Percentiles rank a stretch among this genome's conserved stretches.
Conservation (phyloP, 1,140 invertebrate species). For the Dendrolimus punctatus region DNA sequence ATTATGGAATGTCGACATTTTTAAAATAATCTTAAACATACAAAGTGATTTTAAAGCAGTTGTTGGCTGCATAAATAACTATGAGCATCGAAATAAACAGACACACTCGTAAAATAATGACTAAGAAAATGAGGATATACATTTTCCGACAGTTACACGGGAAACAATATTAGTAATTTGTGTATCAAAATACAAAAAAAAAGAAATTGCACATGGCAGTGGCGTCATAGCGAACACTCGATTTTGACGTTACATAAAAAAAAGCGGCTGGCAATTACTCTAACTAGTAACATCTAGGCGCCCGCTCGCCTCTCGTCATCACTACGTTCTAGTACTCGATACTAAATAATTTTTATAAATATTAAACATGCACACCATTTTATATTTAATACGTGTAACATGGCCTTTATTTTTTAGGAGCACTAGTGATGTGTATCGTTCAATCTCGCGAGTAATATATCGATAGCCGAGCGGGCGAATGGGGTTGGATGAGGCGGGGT, state of each 20-base stretch:
- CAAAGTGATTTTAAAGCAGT: conserved; percentile 31
- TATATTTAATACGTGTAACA: no score
- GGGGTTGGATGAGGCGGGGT: conserved; percentile 31
- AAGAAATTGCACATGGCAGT: conserved; percentile 67
- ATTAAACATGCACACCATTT: no score
- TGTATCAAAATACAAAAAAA: conserved; percentile 51
- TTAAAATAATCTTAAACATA: conserved; percentile 10
- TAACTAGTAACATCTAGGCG: conserved; percentile 55
- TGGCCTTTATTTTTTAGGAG: no score
- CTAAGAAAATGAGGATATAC: conserved; percentile 48
- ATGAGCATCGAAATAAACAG: conserved; percentile 27
- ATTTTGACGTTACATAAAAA: conserved; percentile 52
- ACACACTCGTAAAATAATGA: conserved; percentile 46
- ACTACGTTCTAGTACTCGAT: no score
- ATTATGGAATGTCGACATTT: conserved; percentile 53
- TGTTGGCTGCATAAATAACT: conserved; percentile 30
- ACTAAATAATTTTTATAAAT: no score
- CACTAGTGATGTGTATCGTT: no score
- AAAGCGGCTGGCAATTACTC: conserved; percentile 68
- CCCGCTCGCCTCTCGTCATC: conserved; percentile 27
- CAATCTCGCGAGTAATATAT: background rate
- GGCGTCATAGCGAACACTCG: conserved; percentile 61
- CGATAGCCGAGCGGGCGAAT: conserved; percentile 7
- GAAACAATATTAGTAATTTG: conserved; percentile 51
- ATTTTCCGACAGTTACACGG: conserved; percentile 36